Evolutionary conservation across 2,797 vertebrate species (phyloP).

Genomic region (Atherinosoma microstoma): DNA sequence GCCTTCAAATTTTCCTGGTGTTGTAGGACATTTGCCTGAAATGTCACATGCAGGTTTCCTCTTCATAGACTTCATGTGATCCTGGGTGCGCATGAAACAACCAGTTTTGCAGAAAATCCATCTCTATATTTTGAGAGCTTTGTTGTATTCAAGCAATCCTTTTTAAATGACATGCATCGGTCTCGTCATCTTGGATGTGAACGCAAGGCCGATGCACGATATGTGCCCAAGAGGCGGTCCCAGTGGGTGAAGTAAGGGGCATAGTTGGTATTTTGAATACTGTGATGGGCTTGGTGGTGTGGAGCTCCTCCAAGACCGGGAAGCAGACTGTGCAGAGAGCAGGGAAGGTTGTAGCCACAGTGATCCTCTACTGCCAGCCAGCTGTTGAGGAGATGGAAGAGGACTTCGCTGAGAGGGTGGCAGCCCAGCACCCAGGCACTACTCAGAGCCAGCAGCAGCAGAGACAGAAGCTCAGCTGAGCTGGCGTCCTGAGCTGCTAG

Average conservation of each 20-base stretch:
- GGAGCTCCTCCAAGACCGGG: slow-evolving; percentile 80
- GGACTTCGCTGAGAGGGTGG: slow-evolving; percentile 80
- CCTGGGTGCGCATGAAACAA: background rate
- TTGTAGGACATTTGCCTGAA: background rate
- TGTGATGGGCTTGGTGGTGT: slow-evolving; percentile 81
- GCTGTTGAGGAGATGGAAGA: slow-evolving; percentile 83
- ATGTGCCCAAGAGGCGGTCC: slow-evolving; percentile 82
- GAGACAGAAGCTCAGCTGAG: slow-evolving; percentile 75
- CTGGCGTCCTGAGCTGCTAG: slow-evolving; percentile 81
- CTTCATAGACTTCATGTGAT: background rate
- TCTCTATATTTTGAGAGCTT: background rate
- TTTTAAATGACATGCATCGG: background rate
- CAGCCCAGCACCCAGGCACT: slow-evolving; percentile 72
- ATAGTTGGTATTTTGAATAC: slow-evolving; percentile 67
- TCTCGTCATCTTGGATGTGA: background rate
- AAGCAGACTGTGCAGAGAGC: slow-evolving; percentile 76
- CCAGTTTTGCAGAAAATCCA: background rate
- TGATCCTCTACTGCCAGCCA: slow-evolving; percentile 86
- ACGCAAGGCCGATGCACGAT: background rate
- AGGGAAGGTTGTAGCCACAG: slow-evolving; percentile 83
- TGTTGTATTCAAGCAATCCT: background rate
- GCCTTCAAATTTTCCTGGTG: background rate
- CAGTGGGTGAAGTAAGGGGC: slow-evolving; percentile 87
- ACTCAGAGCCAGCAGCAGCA: slow-evolving; percentile 75
- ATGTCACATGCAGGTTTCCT: background rate